A percentile compares a stretch with the other conserved stretches of the same genome.
Conservation (phyloP, 2,888 invertebrate genomes). For the Hirtodrosophila alboralis region DNA sequence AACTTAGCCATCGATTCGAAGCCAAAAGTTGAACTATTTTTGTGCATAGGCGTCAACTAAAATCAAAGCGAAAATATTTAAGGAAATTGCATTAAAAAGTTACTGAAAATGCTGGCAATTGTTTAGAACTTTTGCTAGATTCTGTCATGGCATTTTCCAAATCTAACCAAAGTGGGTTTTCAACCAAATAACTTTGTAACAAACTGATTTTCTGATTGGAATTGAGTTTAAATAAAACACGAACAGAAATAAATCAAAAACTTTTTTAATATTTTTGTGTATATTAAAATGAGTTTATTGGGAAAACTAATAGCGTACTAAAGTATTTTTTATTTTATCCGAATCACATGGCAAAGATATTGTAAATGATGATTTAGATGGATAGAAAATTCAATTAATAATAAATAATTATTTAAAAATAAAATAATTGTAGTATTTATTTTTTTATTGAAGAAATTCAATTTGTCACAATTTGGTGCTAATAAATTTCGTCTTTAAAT, state of each 20-base stretch:
- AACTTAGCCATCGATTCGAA: conserved; percentile 24
- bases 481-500: too few relatives aligned
- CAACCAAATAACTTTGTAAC: conserved; percentile 21
- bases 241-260: not conserved
- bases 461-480: too few relatives aligned
- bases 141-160: conserved; percentile 7
- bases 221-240: conserved; percentile 1
- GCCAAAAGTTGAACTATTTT: conserved; percentile 48
- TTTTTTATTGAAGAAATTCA: too few relatives aligned
- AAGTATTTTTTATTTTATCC: too few relatives aligned
- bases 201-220: conserved; percentile 9
- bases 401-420: too few relatives aligned
- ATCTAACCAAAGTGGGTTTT: not conserved
- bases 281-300: too few relatives aligned
- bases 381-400: too few relatives aligned
- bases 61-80: conserved; percentile 69
- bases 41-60: conserved; percentile 30
- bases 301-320: too few relatives aligned
- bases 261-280: too few relatives aligned
- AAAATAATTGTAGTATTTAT: too few relatives aligned
- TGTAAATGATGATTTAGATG: too few relatives aligned
- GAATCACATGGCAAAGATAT: too few relatives aligned
- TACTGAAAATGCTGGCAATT: conserved; percentile 38
- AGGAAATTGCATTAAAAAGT: conserved; percentile 75
- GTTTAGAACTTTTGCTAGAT: conserved; percentile 32